Percentiles rank a stretch among this genome's conserved stretches.
These are phyloP conservation scores for Thymelicus lineola DNA, from an alignment of 2,888 invertebrate genomes.

Conservation along the genomic window DNA sequence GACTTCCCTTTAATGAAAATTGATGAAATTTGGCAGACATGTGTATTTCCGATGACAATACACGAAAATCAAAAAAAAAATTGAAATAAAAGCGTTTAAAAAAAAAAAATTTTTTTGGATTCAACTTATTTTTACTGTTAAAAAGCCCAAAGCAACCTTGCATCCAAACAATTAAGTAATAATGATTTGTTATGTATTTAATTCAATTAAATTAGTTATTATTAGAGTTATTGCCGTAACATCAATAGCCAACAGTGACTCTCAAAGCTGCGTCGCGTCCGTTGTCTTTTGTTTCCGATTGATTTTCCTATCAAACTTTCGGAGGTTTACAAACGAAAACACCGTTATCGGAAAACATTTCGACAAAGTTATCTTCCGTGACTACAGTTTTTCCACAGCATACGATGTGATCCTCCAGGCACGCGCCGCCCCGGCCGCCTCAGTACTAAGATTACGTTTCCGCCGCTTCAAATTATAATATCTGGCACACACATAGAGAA, in stretches of 20 bases:
- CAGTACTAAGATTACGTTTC: slow-evolving; percentile 66
- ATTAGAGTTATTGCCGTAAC: no score
- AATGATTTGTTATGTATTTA: background rate
- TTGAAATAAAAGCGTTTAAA: no score
- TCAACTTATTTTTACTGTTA: background rate
- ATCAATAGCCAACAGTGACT: slow-evolving; percentile 29
- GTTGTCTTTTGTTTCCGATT: slow-evolving; percentile 68
- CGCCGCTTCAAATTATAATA: slow-evolving; percentile 45
- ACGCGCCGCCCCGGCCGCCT: slow-evolving; percentile 62
- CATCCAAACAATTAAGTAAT: background rate
- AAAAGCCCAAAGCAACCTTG: background rate
- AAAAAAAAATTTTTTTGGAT: no score
- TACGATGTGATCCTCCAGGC: slow-evolving; percentile 71
- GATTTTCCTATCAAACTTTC: slow-evolving; percentile 84
- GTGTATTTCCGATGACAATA: no score
- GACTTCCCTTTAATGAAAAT: no score
- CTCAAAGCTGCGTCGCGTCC: slow-evolving; percentile 55
- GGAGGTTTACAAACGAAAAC: slow-evolving; percentile 80
- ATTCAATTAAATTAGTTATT: no score
- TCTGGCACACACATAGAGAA: slow-evolving; percentile 36
- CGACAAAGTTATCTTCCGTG: slow-evolving; percentile 72
- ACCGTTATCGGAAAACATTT: slow-evolving; percentile 73
- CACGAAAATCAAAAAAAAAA: no score
- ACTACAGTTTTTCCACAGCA: slow-evolving; percentile 66
- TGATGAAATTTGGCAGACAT: no score